A percentile compares a stretch with the other conserved stretches of the same genome.
phyloP scores from a whole-genome alignment of 2,113 vertebrate species.

The Hiodon alosoides region DNA sequence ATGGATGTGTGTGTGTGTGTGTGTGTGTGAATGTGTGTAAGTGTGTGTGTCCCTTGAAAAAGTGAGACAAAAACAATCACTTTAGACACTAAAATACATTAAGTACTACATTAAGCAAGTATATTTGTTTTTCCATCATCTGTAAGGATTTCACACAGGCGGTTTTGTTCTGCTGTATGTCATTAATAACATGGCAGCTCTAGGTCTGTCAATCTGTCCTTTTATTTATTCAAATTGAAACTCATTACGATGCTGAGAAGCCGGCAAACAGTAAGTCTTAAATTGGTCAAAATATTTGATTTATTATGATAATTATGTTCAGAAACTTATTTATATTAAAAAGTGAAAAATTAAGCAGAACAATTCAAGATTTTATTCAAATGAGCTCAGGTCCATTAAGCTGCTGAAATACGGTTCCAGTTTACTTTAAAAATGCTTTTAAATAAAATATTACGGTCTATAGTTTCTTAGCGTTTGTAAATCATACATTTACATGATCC shows the following conservation, averaged over 20 bases:
- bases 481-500: slow-evolving; percentile 18
- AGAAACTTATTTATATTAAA: slow-evolving; percentile 14
- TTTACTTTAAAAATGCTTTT: slow-evolving; percentile 14
- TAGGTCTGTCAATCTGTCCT: no score
- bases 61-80: slow-evolving; percentile 1
- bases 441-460: slow-evolving; percentile 22
- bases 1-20: no score
- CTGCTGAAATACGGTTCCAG: neutral
- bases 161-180: no score
- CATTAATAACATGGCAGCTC: no score
- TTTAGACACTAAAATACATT: no score
- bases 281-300: slow-evolving; percentile 12
- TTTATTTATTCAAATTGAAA: no score
- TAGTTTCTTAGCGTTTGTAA: slow-evolving; percentile 16
- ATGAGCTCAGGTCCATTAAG: slow-evolving; percentile 22
- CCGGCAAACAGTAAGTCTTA: neutral
- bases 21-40: no score
- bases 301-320: slow-evolving; percentile 11
- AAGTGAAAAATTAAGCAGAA: slow-evolving; percentile 29
- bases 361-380: slow-evolving; percentile 13
- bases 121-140: slow-evolving; percentile 9
- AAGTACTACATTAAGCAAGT: neutral
- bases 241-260: no score
- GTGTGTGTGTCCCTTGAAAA: no score
- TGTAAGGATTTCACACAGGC: no score